phyloP scores from a whole-genome alignment of 1,140 invertebrate species.

The Lethrus apterus region DNA sequence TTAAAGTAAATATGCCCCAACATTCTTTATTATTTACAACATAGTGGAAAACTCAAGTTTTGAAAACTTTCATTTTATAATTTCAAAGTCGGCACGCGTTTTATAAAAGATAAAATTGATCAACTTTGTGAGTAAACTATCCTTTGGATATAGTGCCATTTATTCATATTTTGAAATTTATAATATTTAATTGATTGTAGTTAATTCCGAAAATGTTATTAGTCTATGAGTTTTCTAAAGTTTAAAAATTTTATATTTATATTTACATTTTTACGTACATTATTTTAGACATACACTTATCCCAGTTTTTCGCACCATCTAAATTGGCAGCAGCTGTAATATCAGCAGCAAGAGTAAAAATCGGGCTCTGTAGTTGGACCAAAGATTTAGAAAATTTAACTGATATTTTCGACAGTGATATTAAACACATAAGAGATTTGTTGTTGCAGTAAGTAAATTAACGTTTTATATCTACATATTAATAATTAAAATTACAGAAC shows the following conservation, averaged over 20 bases:
- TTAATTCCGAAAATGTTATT: too few species aligned
- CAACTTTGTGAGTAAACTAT: too few species aligned
- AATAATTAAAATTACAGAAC: too few species aligned
- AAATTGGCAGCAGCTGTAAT: constrained; percentile 33
- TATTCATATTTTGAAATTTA: background rate
- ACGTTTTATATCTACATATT: background rate
- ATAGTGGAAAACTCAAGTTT: too few species aligned
- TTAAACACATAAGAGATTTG: constrained; percentile 15
- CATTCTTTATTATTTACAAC: background rate
- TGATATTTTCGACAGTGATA: constrained; percentile 24
- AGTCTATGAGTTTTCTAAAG: too few species aligned
- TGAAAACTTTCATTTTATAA: too few species aligned
- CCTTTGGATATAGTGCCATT: too few species aligned
- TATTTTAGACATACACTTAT: constrained; percentile 35
- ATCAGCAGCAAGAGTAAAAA: constrained; percentile 25
- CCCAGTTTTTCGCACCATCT: constrained; percentile 37
- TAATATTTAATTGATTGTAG: background rate
- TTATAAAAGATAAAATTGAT: too few species aligned
- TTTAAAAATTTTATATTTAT: background rate
- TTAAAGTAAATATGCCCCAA: background rate
- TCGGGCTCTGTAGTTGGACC: constrained; percentile 29
- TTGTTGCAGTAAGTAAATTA: constrained; percentile 21
- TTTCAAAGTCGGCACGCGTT: too few species aligned
- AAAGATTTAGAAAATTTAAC: constrained; percentile 29
- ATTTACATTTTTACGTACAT: background rate